Conservation (phyloP, 1,140 invertebrate species). For the Periplaneta americana region DNA sequence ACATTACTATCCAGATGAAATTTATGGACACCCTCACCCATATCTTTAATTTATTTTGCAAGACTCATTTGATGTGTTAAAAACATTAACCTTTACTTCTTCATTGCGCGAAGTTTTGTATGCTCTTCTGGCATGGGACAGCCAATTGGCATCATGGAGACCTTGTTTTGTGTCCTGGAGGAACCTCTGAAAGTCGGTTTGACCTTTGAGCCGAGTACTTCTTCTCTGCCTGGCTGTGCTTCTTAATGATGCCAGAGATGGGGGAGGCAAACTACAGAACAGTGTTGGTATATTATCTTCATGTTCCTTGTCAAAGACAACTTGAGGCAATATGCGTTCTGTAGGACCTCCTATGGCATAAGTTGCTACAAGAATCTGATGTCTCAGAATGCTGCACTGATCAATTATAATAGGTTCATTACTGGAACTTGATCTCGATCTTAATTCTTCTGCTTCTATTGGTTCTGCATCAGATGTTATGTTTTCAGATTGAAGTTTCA, state of each 20-base stretch:
- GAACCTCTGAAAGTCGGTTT: slow-evolving; percentile 14
- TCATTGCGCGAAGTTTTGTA: slow-evolving; percentile 6
- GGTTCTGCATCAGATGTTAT: background rate
- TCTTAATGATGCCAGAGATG: background rate
- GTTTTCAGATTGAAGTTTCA: slow-evolving; percentile 14
- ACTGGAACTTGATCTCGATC: background rate
- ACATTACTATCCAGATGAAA: no score
- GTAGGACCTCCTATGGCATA: background rate
- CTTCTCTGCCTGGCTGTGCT: background rate
- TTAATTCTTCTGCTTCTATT: background rate
- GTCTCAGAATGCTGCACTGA: slow-evolving; percentile 15
- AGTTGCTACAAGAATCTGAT: slow-evolving; percentile 13
- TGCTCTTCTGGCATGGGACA: slow-evolving; percentile 14
- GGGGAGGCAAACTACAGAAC: background rate
- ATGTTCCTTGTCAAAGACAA: background rate
- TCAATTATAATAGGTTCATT: slow-evolving; percentile 17
- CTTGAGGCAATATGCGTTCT: background rate
- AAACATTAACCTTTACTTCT: slow-evolving; percentile 22
- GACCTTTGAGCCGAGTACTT: background rate
- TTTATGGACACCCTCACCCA: no score
- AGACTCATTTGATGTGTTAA: no score
- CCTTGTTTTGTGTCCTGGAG: slow-evolving; percentile 17
- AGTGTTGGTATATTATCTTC: background rate
- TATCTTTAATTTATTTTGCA: no score
- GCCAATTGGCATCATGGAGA: slow-evolving; percentile 19